Evolutionary conservation across 2,888 invertebrate genomes (phyloP).

Genomic region (Trichopoda pennipes): DNA sequence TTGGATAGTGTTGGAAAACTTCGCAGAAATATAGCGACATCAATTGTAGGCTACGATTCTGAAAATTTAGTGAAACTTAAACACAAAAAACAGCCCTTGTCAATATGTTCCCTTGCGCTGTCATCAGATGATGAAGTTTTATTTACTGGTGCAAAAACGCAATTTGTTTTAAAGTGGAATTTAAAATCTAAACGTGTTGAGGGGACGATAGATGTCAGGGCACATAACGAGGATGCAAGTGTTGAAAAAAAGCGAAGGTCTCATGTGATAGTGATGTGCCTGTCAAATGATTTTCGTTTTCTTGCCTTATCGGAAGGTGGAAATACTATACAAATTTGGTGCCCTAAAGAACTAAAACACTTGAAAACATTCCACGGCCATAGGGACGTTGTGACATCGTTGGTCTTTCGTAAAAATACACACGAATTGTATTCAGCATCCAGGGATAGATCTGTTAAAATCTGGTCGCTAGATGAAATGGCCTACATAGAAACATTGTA

Average conservation of each 20-base stretch:
- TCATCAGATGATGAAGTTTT: slow-evolving; percentile 87
- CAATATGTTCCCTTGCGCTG: slow-evolving; percentile 91
- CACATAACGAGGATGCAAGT: slow-evolving; percentile 80
- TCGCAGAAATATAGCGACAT: slow-evolving; percentile 87
- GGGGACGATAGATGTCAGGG: slow-evolving; percentile 81
- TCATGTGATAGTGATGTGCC: slow-evolving; percentile 85
- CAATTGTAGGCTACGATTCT: slow-evolving; percentile 81
- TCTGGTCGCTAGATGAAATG: slow-evolving; percentile 98
- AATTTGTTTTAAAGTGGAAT: slow-evolving; percentile 92
- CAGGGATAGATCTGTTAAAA: slow-evolving; percentile 91
- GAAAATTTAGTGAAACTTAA: slow-evolving; percentile 83
- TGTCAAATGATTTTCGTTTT: slow-evolving; percentile 91
- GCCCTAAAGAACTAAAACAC: slow-evolving; percentile 88
- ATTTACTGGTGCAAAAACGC: slow-evolving; percentile 94
- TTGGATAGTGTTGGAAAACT: slow-evolving; percentile 92
- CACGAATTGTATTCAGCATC: slow-evolving; percentile 92
- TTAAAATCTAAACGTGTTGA: slow-evolving; percentile 85
- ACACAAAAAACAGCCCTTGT: slow-evolving; percentile 89
- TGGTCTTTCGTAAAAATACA: slow-evolving; percentile 92
- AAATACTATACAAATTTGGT: slow-evolving; percentile 90
- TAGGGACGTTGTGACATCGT: slow-evolving; percentile 86
- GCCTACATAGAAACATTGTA: slow-evolving; percentile 95
- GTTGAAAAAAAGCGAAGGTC: slow-evolving; percentile 76
- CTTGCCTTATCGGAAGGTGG: slow-evolving; percentile 88
- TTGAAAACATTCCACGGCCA: slow-evolving; percentile 91